Evolutionary conservation across 2,888 invertebrate genomes (phyloP), one percentile per base, ranked within the genome.

Genomic region (Stenchaetothrips biformis): DNA sequence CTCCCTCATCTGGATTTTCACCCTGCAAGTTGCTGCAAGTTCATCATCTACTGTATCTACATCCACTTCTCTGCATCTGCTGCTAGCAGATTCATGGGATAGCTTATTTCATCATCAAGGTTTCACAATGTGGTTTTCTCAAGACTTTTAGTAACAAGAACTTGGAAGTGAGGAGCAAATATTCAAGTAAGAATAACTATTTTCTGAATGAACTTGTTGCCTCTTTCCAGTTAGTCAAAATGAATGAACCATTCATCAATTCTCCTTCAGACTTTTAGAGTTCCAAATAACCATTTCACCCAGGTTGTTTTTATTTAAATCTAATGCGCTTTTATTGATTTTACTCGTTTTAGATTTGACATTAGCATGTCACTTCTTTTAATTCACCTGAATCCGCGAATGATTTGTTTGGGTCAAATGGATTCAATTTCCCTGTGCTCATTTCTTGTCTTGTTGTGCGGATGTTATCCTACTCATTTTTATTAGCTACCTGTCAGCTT

Each of bases 331-430:
- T 81, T 82, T 80, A 81, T 80, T 81, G 74, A 80, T 83, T 81
- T 2, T n/a, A n/a, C n/a, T n/a, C n/a, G n/a, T 87, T 88, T 81
- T 87, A 92, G 92, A 85, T 91, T 91, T 88, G 92, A 92, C 86
- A 87, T 92, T 84, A 92, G 92, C 85, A 91, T 92, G 91, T 92
- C 92, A 11, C 86, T 92, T 81, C 92, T 92, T 86, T 92, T 67
- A 87, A 87, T 84, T 86, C 88, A 78, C 86, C 87, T 86, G 88
- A 79, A 88, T 88, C 86, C 85, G 88, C 85, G 21, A 87, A 87
- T 82, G 89, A 89, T 80, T 9, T 67, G 21, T 67, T 67, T 67
- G 67, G 67, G 11, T 53, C 53, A 53, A 53, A 53, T 67, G 67
- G 67, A 67, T 67, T n/a, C 21, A 67, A 67, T 25, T 67, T 25